Evolutionary conservation across 1,140 invertebrate genomes (phyloP), one percentile per base, ranked within the genome.

Genomic region (Tetraneura akinire): DNA sequence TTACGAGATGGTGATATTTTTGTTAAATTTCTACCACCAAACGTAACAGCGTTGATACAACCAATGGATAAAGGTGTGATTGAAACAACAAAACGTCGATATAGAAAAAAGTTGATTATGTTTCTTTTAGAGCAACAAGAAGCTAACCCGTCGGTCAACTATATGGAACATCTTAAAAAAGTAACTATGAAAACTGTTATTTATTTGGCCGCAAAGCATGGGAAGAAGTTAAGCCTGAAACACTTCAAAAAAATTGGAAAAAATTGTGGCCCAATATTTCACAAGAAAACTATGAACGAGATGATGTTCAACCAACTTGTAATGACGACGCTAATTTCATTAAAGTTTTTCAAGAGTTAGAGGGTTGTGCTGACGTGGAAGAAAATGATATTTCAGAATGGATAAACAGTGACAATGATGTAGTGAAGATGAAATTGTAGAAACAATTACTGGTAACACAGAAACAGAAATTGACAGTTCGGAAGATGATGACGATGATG

Each of bases 21-120:
- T 80, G 80, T 85, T 1, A 84, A 83, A 73, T 88, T 86, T 84
- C 83, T 88, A 51, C 87, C 87, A 51, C 83, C 85, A 73, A 88
- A 88, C 81, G 85, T 85, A 0, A 88, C 87, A 68, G 83, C 84
- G 1, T 81, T 86, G 66, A 78, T 88, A 32, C 87, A 89, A 82
- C 86, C 87, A 47, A 86, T 88, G 85, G 86, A 88, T 80, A 86
- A 87, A 83, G 86, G 85, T 55, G 83, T 88, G 29, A 87, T 87
- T 81, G 82, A 82, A 82, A 82, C 70, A n/a, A 78, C 83, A 29
- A 86, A 86, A 84, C 80, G 81, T 53, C 71, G 81, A 82, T 85
- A 85, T 81, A 83, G 83, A 84, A 84, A 84, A 83, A 82, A 83
- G 29, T 82, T 76, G 83, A 81, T 81, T 82, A 82, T 45, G 42